Percentiles rank a stretch among this genome's conserved stretches.
These are phyloP conservation scores for Leptatherina wallacei DNA, from an alignment of 2,797 vertebrate genomes.

Conservation along the genomic window DNA sequence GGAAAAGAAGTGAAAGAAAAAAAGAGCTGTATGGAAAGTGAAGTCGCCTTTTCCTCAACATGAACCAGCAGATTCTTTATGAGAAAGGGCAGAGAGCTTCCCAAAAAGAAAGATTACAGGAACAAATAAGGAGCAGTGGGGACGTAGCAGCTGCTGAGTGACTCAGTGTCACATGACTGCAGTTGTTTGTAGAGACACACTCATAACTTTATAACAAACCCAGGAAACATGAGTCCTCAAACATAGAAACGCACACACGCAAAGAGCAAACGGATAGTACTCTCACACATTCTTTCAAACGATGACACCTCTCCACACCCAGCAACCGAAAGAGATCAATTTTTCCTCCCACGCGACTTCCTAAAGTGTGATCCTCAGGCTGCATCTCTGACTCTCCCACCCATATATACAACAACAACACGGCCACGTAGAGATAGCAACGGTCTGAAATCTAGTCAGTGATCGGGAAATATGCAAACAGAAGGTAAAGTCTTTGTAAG, in stretches of 20 bases:
- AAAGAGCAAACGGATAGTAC: slow-evolving; percentile 46
- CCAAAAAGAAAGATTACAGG: background rate
- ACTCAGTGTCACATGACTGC: slow-evolving; percentile 72
- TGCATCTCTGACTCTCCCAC: slow-evolving; percentile 12
- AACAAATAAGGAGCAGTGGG: slow-evolving; percentile 15
- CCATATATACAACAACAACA: slow-evolving; percentile 5
- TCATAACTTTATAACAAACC: slow-evolving; percentile 67
- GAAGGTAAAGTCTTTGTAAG: slow-evolving; percentile 7
- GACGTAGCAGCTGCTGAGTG: slow-evolving; percentile 33
- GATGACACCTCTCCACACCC: slow-evolving; percentile 65
- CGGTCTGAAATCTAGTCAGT: slow-evolving; percentile 17
- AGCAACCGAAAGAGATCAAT: slow-evolving; percentile 19
- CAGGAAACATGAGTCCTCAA: slow-evolving; percentile 57
- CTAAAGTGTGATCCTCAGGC: slow-evolving; percentile 31
- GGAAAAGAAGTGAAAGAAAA: slow-evolving; percentile 40
- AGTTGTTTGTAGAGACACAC: slow-evolving; percentile 68
- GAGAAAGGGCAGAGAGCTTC: background rate
- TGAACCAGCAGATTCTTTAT: slow-evolving; percentile 6
- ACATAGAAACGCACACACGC: slow-evolving; percentile 18
- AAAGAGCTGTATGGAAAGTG: slow-evolving; percentile 33
- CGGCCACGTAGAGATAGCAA: slow-evolving; percentile 5
- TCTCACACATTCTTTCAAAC: slow-evolving; percentile 52
- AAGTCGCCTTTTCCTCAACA: slow-evolving; percentile 29
- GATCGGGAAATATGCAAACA: slow-evolving; percentile 26
- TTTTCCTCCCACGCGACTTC: slow-evolving; percentile 42